A percentile compares a stretch with the other conserved stretches of the same genome.
phyloP scores from a whole-genome alignment of 2,797 vertebrate species.

The Synanceia verrucosa region DNA sequence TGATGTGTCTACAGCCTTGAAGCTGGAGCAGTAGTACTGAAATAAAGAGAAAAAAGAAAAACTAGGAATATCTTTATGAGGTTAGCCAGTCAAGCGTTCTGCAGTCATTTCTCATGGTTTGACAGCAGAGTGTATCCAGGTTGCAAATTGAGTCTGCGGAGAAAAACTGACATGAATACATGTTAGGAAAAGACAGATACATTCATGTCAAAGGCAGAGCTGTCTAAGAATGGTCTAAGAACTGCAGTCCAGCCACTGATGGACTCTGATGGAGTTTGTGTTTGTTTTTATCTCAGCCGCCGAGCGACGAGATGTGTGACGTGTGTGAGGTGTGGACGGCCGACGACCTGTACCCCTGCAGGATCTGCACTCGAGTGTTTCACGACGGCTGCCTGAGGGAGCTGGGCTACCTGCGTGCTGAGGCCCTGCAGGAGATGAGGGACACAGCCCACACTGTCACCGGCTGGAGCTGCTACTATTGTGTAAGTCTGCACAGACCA shows the following conservation, averaged over 20 bases:
- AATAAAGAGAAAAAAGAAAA: slow-evolving; percentile 10
- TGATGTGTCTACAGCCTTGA: neutral
- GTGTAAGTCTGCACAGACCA: slow-evolving; percentile 82
- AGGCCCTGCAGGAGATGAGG: slow-evolving; percentile 86
- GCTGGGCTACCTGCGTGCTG: slow-evolving; percentile 89
- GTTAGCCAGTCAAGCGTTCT: slow-evolving; percentile 22
- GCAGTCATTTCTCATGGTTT: slow-evolving; percentile 28
- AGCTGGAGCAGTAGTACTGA: neutral
- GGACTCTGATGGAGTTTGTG: neutral
- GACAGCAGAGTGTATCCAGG: slow-evolving; percentile 22
- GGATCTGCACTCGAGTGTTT: slow-evolving; percentile 91
- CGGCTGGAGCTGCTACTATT: slow-evolving; percentile 98
- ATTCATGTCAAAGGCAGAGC: neutral
- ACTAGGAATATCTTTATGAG: slow-evolving; percentile 15
- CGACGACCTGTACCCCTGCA: slow-evolving; percentile 93
- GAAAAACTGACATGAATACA: neutral
- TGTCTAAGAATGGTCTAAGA: too few relatives aligned
- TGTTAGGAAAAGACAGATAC: neutral
- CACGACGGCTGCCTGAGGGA: slow-evolving; percentile 95
- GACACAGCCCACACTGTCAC: slow-evolving; percentile 89
- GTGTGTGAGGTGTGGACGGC: slow-evolving; percentile 98
- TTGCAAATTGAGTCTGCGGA: slow-evolving; percentile 16
- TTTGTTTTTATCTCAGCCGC: slow-evolving; percentile 76
- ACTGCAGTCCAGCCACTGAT: too few relatives aligned
- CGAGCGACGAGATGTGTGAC: slow-evolving; percentile 93